Evolutionary conservation across 2,797 vertebrate genomes (phyloP).

Genomic region (Tiaroga cobitis): DNA sequence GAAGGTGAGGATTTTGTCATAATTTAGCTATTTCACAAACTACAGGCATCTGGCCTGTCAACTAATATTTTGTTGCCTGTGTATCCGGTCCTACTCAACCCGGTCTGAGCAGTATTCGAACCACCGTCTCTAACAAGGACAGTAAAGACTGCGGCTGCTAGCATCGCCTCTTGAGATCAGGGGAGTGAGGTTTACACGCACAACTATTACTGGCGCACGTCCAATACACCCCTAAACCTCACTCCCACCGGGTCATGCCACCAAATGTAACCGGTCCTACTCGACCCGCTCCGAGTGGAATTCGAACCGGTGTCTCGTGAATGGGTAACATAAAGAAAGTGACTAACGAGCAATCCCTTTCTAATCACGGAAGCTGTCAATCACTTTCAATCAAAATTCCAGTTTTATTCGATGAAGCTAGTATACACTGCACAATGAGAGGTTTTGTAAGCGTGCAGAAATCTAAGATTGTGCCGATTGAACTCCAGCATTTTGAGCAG

Average conservation of each 20-base stretch:
- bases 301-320: no score
- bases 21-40: conserved; percentile 39
- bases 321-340: no score
- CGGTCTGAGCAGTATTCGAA: no score
- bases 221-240: no score
- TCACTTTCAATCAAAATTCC: background rate
- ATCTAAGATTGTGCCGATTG: background rate
- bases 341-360: background rate
- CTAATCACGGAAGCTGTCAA: background rate
- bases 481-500: background rate
- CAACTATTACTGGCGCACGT: no score
- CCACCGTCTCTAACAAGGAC: no score
- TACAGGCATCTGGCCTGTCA: background rate
- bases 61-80: background rate
- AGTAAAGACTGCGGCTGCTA: no score
- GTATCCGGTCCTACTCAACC: background rate
- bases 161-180: no score
- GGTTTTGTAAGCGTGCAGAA: background rate
- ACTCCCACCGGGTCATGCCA: no score
- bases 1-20: conserved; percentile 23
- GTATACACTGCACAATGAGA: background rate
- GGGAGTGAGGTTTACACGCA: no score
- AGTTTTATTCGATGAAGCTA: background rate
- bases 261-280: no score
- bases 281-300: no score